These are phyloP conservation scores for Xiphorhynchus elegans DNA, from an alignment of 2,113 vertebrate genomes.

Conservation along the genomic window DNA sequence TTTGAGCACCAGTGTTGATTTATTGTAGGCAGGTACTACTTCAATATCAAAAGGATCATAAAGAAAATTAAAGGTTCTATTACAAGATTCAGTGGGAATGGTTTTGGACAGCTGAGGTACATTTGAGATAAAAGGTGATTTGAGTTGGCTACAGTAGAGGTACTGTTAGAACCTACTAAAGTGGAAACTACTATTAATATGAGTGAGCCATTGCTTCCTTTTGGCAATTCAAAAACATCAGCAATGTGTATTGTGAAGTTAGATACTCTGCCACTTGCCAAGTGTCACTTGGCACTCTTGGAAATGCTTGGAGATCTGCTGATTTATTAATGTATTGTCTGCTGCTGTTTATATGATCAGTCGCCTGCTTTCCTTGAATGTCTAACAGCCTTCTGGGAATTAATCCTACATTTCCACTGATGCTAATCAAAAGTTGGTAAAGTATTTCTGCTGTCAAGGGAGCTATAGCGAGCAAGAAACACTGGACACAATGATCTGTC, in stretches of 20 bases:
- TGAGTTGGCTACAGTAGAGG: background rate
- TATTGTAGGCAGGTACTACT: background rate
- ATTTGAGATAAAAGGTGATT: background rate
- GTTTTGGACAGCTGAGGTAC: background rate
- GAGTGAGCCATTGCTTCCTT: background rate
- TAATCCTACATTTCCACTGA: background rate
- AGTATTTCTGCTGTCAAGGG: conserved; percentile 20
- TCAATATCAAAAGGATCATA: background rate
- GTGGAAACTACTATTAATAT: background rate
- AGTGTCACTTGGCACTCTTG: background rate
- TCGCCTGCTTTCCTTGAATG: background rate
- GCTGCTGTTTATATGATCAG: background rate
- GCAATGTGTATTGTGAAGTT: background rate
- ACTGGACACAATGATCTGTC: background rate
- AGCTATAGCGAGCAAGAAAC: background rate
- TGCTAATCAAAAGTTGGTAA: conserved; percentile 35
- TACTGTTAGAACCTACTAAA: background rate
- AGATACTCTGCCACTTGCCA: background rate
- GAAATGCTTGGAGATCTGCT: conserved; percentile 39
- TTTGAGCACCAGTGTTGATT: background rate
- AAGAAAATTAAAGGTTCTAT: background rate
- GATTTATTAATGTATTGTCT: conserved; percentile 33
- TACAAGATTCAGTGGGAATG: background rate
- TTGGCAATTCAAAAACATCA: conserved; percentile 9
- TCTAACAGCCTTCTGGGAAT: background rate